Evolutionary conservation across 2,888 invertebrate genomes (phyloP).

Genomic region (Eristalinus aeneus): DNA sequence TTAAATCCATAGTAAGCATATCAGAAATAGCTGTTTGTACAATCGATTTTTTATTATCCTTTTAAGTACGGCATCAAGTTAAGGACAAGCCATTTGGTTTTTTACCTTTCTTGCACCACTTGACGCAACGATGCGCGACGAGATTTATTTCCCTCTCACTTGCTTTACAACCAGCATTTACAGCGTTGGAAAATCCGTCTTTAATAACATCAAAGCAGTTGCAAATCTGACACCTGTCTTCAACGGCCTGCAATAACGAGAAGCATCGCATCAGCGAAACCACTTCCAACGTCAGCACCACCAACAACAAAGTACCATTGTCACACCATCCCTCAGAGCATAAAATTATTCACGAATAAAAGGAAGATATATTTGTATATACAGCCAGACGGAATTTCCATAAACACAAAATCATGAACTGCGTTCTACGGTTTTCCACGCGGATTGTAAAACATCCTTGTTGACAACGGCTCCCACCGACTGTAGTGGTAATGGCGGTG

Average conservation of each 20-base stretch:
- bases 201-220: slow-evolving; percentile 41
- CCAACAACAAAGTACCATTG: slow-evolving; percentile 6
- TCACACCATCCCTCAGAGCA: slow-evolving; percentile 24
- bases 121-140: background rate
- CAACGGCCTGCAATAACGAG: slow-evolving; percentile 19
- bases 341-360: slow-evolving; percentile 7
- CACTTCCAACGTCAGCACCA: background rate
- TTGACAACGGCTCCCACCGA: slow-evolving; percentile 8
- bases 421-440: slow-evolving; percentile 1
- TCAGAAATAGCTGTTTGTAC: background rate
- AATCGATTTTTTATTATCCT: background rate
- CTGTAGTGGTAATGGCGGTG: background rate
- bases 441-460: slow-evolving; percentile 37
- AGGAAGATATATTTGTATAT: background rate
- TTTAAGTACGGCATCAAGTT: background rate
- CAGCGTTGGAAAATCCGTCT: slow-evolving; percentile 13
- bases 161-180: slow-evolving; percentile 14
- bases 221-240: slow-evolving; percentile 41
- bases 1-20: no score
- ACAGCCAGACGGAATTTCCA: slow-evolving; percentile 11
- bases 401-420: slow-evolving; percentile 33
- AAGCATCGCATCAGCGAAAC: background rate
- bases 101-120: background rate
- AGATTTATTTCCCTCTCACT: background rate
- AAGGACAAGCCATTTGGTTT: background rate